Evolutionary conservation across 2,888 invertebrate genomes (phyloP), one percentile per base, ranked within the genome.

Genomic region (Nemotelus pantherinus): DNA sequence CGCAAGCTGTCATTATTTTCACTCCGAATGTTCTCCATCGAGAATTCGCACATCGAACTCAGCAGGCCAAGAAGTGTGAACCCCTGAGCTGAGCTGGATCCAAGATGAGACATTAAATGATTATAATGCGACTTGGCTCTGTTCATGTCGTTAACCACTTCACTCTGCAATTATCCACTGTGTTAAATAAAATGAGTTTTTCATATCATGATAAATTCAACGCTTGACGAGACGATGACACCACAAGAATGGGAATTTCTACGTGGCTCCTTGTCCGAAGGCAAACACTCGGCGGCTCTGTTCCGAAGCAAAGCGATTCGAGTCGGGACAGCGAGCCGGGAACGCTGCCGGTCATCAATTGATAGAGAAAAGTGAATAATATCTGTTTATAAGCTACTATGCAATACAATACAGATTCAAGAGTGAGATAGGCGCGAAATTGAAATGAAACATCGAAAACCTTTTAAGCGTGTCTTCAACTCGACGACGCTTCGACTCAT

Each of bases 151-250:
- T 77, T 76, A 63, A 68, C 79, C 79, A 64, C 70, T 77, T 79
- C 75, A 79, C 74, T 65, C 58, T 76, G 79, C 77, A 79, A 79
- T 79, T 79, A 79, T 79, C 77, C 75, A 75, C 77, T 77, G 77
- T 68, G 74, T 79, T 77, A 70, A 79, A 77, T 77, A 71, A 78
- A 70, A 60, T 74, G 74, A 74, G 48, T 78, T 76, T 71, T 78
- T 78, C 78, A 76, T 78, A 78, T 78, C 78, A 78, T 67, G 78
- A 78, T 78, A 76, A 77, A 78, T 78, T 77, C 60, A 45, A 63
- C 78, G 50, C 76, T 78, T 75, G 76, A 76, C 78, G 76, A 77
- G 76, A 65, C 63, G 68, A 77, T 78, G 74, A 74, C 74, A 74
- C 60, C 60, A 74, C 74, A 74, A 74, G 74, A 74, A 74, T 74